phyloP scores from a whole-genome alignment of 2,113 vertebrate species.

The Rhynchopsitta pachyrhyncha region DNA sequence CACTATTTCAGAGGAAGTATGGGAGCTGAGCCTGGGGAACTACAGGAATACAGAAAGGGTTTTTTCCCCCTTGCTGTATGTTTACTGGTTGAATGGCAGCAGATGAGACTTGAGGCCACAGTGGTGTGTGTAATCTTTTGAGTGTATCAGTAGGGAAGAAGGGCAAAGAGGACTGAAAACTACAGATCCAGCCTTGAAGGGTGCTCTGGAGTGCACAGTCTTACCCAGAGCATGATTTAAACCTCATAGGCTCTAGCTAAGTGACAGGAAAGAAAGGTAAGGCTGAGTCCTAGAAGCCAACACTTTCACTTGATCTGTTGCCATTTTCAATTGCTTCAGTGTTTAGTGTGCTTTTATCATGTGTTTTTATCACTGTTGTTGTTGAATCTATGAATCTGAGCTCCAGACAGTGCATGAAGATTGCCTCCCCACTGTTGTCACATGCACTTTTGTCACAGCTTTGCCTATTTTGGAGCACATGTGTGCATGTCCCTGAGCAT shows the following conservation, averaged over 20 bases:
- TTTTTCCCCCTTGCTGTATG: neutral
- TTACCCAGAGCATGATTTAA: neutral
- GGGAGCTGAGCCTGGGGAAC: neutral
- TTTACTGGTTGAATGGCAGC: neutral
- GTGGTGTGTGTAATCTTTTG: neutral
- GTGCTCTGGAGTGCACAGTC: neutral
- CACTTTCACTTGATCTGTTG: neutral
- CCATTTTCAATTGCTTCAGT: neutral
- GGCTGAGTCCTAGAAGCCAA: neutral
- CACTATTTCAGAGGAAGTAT: constrained; percentile 38
- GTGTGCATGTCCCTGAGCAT: neutral
- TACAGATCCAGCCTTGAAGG: neutral
- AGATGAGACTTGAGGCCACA: constrained; percentile 1
- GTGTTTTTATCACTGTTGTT: neutral
- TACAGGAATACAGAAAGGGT: neutral
- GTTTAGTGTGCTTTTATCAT: neutral
- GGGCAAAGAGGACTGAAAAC: neutral
- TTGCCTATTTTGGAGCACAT: accelerated
- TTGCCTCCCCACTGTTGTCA: neutral
- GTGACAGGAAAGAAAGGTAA: neutral
- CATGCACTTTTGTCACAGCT: neutral
- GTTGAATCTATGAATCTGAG: neutral
- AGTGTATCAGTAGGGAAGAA: neutral
- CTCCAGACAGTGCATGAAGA: neutral
- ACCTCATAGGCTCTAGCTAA: neutral